Conservation (phyloP, 1,140 invertebrate species). For the Campoletis sonorensis region DNA sequence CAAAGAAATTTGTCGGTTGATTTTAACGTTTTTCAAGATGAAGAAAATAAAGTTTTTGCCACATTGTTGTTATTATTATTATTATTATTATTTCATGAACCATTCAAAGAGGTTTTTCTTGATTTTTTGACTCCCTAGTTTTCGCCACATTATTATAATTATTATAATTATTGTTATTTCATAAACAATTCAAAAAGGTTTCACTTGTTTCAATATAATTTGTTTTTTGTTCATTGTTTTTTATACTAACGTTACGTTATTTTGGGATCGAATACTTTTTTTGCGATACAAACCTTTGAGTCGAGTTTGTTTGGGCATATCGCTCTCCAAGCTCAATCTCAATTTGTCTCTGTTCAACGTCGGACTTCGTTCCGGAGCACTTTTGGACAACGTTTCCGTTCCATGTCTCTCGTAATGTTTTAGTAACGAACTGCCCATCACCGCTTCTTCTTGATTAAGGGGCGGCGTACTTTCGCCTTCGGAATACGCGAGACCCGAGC, state of each 20-base stretch:
- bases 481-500: conserved; percentile 76
- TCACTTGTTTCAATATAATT: no score
- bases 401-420: conserved; percentile 70
- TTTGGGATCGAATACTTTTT: no score
- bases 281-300: conserved; percentile 71
- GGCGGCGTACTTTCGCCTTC: conserved; percentile 73
- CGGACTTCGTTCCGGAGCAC: conserved; percentile 73
- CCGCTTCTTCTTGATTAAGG: conserved; percentile 71
- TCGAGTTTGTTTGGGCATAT: conserved; percentile 72
- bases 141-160: no score
- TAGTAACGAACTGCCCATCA: conserved; percentile 69
- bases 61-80: no score
- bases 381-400: conserved; percentile 68
- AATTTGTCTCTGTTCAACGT: conserved; percentile 77
- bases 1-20: not conserved
- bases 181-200: no score
- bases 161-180: no score
- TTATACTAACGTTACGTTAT: no score
- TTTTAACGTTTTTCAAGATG: not conserved
- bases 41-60: no score
- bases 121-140: no score
- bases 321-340: conserved; percentile 76
- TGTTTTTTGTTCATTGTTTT: no score
- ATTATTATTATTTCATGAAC: no score
- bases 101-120: no score